Evolutionary conservation across 2,113 vertebrate genomes (phyloP).

Genomic region (Piaya cayana): DNA sequence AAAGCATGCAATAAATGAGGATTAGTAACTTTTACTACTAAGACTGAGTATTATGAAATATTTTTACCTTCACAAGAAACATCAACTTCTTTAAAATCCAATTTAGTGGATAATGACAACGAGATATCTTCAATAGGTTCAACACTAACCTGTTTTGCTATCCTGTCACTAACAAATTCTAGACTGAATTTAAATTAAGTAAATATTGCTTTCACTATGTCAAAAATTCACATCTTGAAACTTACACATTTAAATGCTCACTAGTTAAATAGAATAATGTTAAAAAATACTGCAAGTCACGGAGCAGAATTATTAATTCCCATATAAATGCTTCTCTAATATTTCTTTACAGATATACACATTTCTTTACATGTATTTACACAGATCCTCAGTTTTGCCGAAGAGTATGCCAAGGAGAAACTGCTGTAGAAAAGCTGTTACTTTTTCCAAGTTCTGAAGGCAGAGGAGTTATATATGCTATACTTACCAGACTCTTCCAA

Average conservation of each 20-base stretch:
- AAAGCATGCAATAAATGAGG: neutral
- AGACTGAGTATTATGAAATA: neutral
- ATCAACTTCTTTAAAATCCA: neutral
- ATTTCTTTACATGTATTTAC: neutral
- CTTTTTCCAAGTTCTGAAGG: neutral
- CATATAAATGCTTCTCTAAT: neutral
- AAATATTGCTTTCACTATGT: neutral
- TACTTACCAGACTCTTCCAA: neutral
- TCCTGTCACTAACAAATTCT: neutral
- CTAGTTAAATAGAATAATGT: neutral
- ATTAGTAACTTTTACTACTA: neutral
- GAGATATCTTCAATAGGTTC: neutral
- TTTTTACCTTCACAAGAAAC: constrained; percentile 27
- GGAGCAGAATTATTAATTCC: neutral
- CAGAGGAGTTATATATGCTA: neutral
- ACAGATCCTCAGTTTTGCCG: neutral
- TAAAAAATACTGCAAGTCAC: neutral
- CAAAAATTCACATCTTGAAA: neutral
- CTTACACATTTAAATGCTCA: neutral
- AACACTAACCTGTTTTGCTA: neutral
- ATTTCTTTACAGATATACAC: neutral
- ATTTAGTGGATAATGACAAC: neutral
- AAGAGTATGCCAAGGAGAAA: neutral
- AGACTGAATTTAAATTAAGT: neutral
- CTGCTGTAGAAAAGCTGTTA: neutral